Evolutionary conservation across 2,113 vertebrate species (phyloP), one percentile per base, ranked within the genome.

Genomic region (Rhodinocichla rosea): DNA sequence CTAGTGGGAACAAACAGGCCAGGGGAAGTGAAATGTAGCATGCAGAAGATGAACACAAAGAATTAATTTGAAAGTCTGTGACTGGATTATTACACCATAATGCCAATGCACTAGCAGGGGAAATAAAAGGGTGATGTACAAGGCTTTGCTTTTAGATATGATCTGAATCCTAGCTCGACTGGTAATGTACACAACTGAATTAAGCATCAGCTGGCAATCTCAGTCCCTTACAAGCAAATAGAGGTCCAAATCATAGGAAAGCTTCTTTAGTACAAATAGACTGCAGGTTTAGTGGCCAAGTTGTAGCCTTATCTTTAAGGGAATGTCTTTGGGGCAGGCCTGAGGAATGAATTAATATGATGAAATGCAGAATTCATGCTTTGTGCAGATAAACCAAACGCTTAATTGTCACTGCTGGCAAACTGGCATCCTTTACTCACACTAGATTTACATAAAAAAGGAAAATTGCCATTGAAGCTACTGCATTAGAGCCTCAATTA

Each of bases 1-100:
- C 8, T 79, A 96, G 83, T 83, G 93, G 96, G 93, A 96, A 93
- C 85, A 95, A 95, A 88, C 75, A 92, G 69, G 60, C 56, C 77
- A 89, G 49, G 89, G 87, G 89, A 97, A 94, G 93, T 47, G 76
- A 95, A 96, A 93, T 56, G 59, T 30, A 95, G 62, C 70, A 49
- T 77, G 70, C 52, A 77, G 75, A 79, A 93, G 80, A 77, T 8
- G 39, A 93, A 70, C 47, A 95, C 42, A 92, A 92, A 90, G 88
- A 92, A 92, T 47, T 93, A 71, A 88, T 94, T 77, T 77, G 44
- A 30, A 86, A 95, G 18, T 10, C 83, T 83, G 28, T 23, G 39
- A 70, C 56, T 37, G 64, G 65, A 68, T 79, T 76, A 45, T 60
- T 81, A 42, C 23, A 68, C 69, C 22, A 9, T 35, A 40, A 76